A percentile compares a stretch with the other conserved stretches of the same genome.
These are phyloP conservation scores for Eulimnadia texana DNA, from an alignment of 1,140 invertebrate species.

Conservation along the genomic window DNA sequence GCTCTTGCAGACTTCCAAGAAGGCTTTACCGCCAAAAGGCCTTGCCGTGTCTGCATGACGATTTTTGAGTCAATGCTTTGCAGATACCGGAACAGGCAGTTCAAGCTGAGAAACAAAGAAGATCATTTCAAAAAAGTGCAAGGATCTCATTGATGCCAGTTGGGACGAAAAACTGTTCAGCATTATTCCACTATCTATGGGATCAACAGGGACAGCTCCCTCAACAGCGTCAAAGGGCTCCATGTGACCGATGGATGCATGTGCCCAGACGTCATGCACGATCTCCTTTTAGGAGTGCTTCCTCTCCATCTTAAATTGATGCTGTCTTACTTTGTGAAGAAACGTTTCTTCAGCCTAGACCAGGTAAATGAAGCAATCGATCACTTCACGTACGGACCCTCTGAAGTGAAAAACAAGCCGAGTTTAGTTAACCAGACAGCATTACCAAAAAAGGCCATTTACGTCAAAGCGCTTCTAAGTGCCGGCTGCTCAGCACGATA, in stretches of 20 bases:
- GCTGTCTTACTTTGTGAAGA: constrained; percentile 4
- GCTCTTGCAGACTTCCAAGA: neutral
- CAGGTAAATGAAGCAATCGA: constrained; percentile 7
- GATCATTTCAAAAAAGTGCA: neutral
- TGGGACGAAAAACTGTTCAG: neutral
- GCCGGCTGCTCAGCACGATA: constrained; percentile 6
- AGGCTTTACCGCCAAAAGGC: neutral
- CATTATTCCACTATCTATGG: constrained; percentile 7
- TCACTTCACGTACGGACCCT: constrained; percentile 3
- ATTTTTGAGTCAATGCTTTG: neutral
- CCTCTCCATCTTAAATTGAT: constrained; percentile 2
- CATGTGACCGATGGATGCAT: constrained; percentile 1
- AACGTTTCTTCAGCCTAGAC: constrained; percentile 9
- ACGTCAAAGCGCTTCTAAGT: constrained; percentile 10
- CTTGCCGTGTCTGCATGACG: neutral
- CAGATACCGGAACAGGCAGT: neutral
- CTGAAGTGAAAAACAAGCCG: constrained; percentile 15
- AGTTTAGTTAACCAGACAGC: constrained; percentile 1
- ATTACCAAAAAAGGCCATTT: neutral
- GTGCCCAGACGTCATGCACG: constrained; percentile 13
- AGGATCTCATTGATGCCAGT: neutral
- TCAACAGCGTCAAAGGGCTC: constrained; percentile 12
- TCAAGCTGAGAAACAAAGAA: neutral
- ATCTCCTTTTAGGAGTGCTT: constrained; percentile 12
- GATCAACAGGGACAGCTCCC: constrained; percentile 1